Conservation (phyloP, 2,797 vertebrate species). For the Rhinophrynus dorsalis region DNA sequence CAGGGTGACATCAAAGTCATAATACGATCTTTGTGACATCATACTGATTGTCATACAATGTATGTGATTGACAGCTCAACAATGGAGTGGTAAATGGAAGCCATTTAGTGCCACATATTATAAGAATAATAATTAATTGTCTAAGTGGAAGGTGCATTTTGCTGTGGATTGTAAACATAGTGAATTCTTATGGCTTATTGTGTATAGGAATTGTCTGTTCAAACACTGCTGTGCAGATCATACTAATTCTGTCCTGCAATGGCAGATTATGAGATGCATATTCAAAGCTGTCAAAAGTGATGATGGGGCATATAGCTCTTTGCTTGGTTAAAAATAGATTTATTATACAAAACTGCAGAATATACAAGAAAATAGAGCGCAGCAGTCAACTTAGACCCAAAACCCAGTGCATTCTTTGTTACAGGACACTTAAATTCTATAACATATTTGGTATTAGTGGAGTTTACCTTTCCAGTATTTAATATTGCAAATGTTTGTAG, state of each 20-base stretch:
- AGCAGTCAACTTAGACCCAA: too few relatives aligned
- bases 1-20: slow-evolving; percentile 45
- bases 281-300: too few relatives aligned
- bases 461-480: too few relatives aligned
- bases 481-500: too few relatives aligned
- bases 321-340: too few relatives aligned
- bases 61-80: slow-evolving; percentile 37
- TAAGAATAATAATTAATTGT: slow-evolving; percentile 42
- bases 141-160: slow-evolving; percentile 23
- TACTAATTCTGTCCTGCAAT: neutral
- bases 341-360: too few relatives aligned
- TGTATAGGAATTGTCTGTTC: neutral
- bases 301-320: too few relatives aligned
- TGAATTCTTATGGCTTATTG: slow-evolving; percentile 11
- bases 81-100: slow-evolving; percentile 38
- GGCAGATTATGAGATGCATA: neutral
- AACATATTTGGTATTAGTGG: too few relatives aligned
- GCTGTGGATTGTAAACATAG: slow-evolving; percentile 23
- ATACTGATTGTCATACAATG: slow-evolving; percentile 43
- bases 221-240: neutral
- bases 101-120: slow-evolving; percentile 43
- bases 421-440: too few relatives aligned
- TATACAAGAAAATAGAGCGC: too few relatives aligned
- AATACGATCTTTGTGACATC: slow-evolving; percentile 46
- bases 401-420: too few relatives aligned